phyloP scores from a whole-genome alignment of 2,888 invertebrate species.

The Philaethria dido region DNA sequence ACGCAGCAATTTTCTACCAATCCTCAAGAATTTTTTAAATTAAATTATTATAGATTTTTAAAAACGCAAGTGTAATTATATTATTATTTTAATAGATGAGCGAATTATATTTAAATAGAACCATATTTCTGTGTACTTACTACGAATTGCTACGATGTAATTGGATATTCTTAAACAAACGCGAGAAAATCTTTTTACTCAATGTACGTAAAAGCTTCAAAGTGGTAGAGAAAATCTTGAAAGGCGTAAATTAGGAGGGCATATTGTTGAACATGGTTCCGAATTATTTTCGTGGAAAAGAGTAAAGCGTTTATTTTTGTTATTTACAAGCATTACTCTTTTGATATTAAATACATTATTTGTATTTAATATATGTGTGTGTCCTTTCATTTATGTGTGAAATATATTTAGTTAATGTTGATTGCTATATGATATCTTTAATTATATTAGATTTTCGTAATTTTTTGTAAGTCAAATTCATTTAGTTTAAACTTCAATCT shows the following conservation, averaged over 20 bases:
- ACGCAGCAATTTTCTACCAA: no score
- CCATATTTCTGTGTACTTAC: neutral
- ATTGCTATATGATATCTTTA: no score
- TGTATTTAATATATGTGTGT: no score
- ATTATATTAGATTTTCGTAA: no score
- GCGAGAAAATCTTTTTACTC: conserved; percentile 20
- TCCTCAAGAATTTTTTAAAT: no score
- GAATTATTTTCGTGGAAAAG: conserved; percentile 28
- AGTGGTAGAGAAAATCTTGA: conserved; percentile 42
- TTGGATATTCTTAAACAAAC: conserved; percentile 23
- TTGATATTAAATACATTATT: no score
- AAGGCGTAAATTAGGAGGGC: conserved; percentile 48
- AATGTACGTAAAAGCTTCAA: conserved; percentile 30
- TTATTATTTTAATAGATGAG: neutral
- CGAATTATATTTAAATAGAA: neutral
- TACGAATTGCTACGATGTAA: neutral
- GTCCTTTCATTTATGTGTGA: no score
- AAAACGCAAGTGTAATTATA: neutral
- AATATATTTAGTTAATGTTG: no score
- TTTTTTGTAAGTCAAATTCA: no score
- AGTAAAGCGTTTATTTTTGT: neutral
- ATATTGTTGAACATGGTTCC: conserved; percentile 29
- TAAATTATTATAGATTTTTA: neutral
- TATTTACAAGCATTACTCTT: no score
- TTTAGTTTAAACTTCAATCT: no score